Evolutionary conservation across 1,140 invertebrate species (phyloP).

Genomic region (Lepidostoma basale): DNA sequence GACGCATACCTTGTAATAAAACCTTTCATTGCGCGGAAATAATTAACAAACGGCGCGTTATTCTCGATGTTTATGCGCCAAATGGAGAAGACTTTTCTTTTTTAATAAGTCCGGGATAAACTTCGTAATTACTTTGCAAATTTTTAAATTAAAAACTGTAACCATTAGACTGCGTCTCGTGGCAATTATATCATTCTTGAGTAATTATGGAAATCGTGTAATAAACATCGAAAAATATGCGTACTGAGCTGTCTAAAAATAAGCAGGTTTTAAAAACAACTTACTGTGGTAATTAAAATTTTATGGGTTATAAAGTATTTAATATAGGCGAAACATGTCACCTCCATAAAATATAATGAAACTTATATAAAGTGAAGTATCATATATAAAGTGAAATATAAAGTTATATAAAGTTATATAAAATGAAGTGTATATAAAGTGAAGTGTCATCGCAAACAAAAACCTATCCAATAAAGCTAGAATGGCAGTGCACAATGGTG

Average conservation of each 20-base stretch:
- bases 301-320: too few relatives aligned
- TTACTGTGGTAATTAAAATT: background rate
- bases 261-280: background rate
- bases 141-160: constrained; percentile 3
- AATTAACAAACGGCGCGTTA: constrained; percentile 28
- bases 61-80: constrained; percentile 12
- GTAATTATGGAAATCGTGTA: constrained; percentile 16
- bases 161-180: background rate
- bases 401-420: background rate
- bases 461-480: too few relatives aligned
- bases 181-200: constrained; percentile 15
- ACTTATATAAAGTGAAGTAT: too few relatives aligned
- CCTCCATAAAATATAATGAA: too few relatives aligned
- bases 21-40: constrained; percentile 17
- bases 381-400: too few relatives aligned
- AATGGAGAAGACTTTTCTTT: constrained; percentile 14
- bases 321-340: too few relatives aligned
- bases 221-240: constrained; percentile 14
- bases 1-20: constrained; percentile 22
- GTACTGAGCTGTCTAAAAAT: background rate
- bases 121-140: background rate
- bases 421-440: background rate
- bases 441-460: background rate
- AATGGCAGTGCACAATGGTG: too few relatives aligned
- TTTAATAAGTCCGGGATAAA: constrained; percentile 19